These are phyloP conservation scores for Upupa epops DNA, from an alignment of 2,113 vertebrate species.

Conservation along the genomic window DNA sequence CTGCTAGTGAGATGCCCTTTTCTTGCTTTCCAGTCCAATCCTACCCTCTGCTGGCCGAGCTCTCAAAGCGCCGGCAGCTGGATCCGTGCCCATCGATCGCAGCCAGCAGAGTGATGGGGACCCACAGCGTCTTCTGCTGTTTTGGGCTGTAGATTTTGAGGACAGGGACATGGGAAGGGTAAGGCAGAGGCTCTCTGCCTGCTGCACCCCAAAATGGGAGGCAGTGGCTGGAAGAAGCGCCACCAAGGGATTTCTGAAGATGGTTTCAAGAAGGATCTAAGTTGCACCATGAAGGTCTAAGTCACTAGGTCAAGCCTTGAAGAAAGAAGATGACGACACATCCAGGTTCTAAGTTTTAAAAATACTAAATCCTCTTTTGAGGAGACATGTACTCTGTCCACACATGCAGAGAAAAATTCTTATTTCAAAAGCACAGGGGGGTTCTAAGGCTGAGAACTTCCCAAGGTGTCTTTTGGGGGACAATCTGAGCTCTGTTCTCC, in stretches of 20 bases:
- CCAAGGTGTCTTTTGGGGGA: neutral
- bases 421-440: neutral
- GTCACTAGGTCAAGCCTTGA: neutral
- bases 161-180: neutral
- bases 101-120: accelerated
- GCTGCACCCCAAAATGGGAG: neutral
- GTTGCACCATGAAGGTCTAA: neutral
- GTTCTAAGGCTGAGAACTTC: neutral
- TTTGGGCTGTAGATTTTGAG: neutral
- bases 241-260: neutral
- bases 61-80: neutral
- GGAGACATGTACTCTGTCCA: neutral
- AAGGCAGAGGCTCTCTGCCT: neutral
- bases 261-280: neutral
- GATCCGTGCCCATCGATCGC: accelerated
- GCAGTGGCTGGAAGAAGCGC: neutral
- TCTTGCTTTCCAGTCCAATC: slow-evolving; percentile 14
- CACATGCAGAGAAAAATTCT: accelerated
- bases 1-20: accelerated
- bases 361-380: neutral
- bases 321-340: too few relatives aligned
- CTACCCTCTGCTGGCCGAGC: slow-evolving; percentile 62
- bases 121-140: neutral
- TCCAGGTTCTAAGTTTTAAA: neutral
- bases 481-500: neutral